Evolutionary conservation across 2,888 invertebrate genomes (phyloP).

Genomic region (Thera britannica): DNA sequence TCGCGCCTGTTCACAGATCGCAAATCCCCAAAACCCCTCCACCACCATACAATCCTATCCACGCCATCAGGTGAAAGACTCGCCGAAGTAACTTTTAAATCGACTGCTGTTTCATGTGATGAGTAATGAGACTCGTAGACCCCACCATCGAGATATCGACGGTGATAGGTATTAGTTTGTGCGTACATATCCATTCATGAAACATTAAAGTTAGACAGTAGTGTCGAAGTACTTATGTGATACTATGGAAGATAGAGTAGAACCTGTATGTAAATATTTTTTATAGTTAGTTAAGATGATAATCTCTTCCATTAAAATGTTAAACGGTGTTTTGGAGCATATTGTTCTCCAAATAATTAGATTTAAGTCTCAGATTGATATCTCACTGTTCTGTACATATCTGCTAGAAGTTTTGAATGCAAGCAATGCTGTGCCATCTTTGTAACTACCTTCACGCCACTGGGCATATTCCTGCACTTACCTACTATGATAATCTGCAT

Average conservation of each 20-base stretch:
- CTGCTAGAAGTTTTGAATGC: constrained; percentile 39
- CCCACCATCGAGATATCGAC: constrained; percentile 55
- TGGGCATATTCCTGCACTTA: constrained; percentile 34
- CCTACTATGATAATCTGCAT: not conserved
- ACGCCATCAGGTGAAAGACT: constrained; percentile 80
- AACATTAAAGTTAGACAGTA: constrained; percentile 59
- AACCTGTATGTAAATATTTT: constrained; percentile 71
- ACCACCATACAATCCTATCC: constrained; percentile 79
- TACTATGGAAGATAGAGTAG: constrained; percentile 77
- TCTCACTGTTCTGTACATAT: constrained; percentile 36
- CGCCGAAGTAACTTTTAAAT: constrained; percentile 68
- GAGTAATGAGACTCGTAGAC: constrained; percentile 72
- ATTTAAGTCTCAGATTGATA: constrained; percentile 43
- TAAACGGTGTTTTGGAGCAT: constrained; percentile 54
- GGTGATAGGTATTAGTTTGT: constrained; percentile 71
- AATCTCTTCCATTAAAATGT: constrained; percentile 62
- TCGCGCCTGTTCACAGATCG: constrained; percentile 68
- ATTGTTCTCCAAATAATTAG: constrained; percentile 53
- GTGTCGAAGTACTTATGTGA: constrained; percentile 81
- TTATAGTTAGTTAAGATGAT: constrained; percentile 54
- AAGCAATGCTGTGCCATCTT: constrained; percentile 54
- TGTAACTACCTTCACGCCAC: constrained; percentile 38
- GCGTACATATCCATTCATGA: constrained; percentile 73
- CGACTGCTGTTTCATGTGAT: constrained; percentile 82
- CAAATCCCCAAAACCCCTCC: constrained; percentile 80